Evolutionary conservation across 2,797 vertebrate species (phyloP).

Genomic region (Cyprinodon diabolis): DNA sequence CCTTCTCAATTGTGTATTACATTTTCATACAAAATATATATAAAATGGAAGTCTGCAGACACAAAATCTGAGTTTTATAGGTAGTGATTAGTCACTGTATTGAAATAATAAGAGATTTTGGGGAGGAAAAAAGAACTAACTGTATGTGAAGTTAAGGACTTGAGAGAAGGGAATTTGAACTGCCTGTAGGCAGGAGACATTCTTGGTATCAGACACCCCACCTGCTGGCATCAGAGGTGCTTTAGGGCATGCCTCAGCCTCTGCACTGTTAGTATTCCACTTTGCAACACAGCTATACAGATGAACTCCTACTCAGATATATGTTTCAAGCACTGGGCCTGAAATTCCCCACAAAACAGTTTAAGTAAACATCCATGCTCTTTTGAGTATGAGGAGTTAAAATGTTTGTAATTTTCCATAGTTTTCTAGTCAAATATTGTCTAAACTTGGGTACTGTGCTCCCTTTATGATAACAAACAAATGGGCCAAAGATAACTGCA

Average conservation of each 20-base stretch:
- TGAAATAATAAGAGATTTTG: constrained; percentile 52
- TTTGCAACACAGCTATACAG: constrained; percentile 35
- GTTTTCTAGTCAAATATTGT: constrained; percentile 17
- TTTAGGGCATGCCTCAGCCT: constrained; percentile 61
- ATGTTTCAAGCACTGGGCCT: constrained; percentile 46
- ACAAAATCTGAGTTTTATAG: neutral
- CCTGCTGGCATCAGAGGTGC: constrained; percentile 60
- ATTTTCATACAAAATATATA: neutral
- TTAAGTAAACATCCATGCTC: constrained; percentile 39
- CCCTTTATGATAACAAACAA: constrained; percentile 34
- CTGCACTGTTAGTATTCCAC: constrained; percentile 64
- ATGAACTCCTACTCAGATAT: constrained; percentile 51
- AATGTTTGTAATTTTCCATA: constrained; percentile 20
- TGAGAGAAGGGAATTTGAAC: constrained; percentile 19
- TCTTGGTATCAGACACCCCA: constrained; percentile 51
- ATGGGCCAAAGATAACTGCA: constrained; percentile 53
- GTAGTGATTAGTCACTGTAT: constrained; percentile 65
- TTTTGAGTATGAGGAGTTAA: constrained; percentile 20
- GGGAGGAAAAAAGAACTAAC: constrained; percentile 8
- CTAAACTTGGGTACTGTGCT: constrained; percentile 14
- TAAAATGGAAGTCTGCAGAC: neutral
- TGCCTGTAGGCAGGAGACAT: constrained; percentile 16
- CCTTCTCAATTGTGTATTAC: neutral
- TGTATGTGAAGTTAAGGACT: constrained; percentile 3
- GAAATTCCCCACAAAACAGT: constrained; percentile 42